Evolutionary conservation across 2,113 vertebrate species (phyloP), one percentile per base, ranked within the genome.

Genomic region (Pseudonaja textilis): DNA sequence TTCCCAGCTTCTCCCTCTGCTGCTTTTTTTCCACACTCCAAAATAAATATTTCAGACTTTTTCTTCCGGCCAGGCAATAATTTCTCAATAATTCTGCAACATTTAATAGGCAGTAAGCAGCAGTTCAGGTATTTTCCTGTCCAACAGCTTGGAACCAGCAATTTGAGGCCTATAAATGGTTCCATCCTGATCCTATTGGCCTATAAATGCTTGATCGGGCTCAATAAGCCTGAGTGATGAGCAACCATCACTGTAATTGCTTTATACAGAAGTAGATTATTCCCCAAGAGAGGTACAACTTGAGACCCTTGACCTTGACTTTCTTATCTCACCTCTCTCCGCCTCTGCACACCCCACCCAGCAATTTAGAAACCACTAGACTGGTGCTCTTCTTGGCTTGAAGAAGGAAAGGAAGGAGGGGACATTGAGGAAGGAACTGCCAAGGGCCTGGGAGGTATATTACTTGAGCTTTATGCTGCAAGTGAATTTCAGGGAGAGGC

Each of bases 21-120:
- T 54, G 45, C 92, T 89, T 81, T 91, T 91, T 93, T 57, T 54
- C 45, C 47, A 85, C 93, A 93, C 92, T 93, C 95, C 95, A 96
- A 96, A 89, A 95, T 89, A 96, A 96, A 95, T 42, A 96, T 18
- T 94, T 90, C 23, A 91, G 0, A 85, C 85, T 93, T 94, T 94
- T 93, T 57, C 93, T 91, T 94, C 93, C 90, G 96, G 91, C 90
- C 95, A 94, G 94, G 93, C 94, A 96, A 93, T 93, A 94, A 87
- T 0, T 93, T 0, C 89, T 93, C 93, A 61, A 88, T 16, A 0
- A 34, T 93, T 93, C 93, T 5, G 0, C 10, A 0, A 12, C 7
- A 47, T 92, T 47, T 89, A 88, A 91, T 0, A 8, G 55, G 85
- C 2, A 39, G 93, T 92, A 87, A 69, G 94, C 92, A 92, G 93